A percentile compares a stretch with the other conserved stretches of the same genome.
phyloP scores from a whole-genome alignment of 2,113 vertebrate species.

The Pyrgilauda ruficollis region DNA sequence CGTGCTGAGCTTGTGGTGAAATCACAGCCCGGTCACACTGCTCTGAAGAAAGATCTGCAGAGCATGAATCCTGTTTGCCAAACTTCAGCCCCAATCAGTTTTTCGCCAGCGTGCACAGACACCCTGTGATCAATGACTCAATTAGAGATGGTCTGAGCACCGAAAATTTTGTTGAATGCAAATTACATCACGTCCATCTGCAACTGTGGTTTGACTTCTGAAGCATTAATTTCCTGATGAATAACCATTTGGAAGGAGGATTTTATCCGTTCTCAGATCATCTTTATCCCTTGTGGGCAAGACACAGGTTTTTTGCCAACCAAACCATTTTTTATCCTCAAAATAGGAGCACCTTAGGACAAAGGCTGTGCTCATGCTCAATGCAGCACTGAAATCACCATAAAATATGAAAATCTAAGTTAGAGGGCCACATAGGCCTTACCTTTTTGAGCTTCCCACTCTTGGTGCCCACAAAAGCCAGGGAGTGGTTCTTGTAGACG shows the following conservation, averaged over 20 bases:
- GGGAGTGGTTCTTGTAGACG: constrained; percentile 97
- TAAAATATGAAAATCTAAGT: neutral
- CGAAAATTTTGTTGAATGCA: neutral
- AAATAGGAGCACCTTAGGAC: neutral
- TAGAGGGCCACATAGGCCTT: constrained; percentile 41
- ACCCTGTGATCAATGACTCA: neutral
- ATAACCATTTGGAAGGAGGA: neutral
- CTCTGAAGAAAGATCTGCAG: neutral
- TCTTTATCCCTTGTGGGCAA: neutral
- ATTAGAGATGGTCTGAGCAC: neutral
- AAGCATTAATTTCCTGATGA: neutral
- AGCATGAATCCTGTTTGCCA: neutral
- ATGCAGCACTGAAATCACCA: neutral
- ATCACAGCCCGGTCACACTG: neutral
- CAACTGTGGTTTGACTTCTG: neutral
- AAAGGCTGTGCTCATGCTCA: accelerated
- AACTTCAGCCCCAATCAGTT: neutral
- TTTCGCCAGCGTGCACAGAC: neutral
- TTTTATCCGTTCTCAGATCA: neutral
- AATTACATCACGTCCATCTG: neutral
- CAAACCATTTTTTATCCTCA: neutral
- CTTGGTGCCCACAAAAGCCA: constrained; percentile 96
- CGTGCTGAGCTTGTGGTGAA: neutral
- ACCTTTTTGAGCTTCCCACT: constrained; percentile 96
- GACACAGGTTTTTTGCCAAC: neutral